These are phyloP conservation scores for Mionectes olivaceus DNA, from an alignment of 2,797 vertebrate species.

Conservation along the genomic window DNA sequence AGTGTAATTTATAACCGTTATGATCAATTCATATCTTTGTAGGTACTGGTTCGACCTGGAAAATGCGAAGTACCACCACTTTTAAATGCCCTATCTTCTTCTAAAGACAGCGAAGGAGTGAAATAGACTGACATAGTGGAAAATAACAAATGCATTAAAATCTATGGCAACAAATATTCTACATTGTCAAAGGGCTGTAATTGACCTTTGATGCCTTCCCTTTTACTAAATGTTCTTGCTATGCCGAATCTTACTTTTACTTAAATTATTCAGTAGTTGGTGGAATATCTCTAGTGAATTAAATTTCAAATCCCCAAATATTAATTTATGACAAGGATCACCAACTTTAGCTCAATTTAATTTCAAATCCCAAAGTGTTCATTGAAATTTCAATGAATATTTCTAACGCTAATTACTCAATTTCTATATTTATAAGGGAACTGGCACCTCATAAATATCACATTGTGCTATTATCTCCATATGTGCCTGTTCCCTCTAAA, in stretches of 20 bases:
- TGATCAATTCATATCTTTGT: not conserved
- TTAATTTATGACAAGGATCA: constrained; percentile 58
- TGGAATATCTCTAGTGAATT: not conserved
- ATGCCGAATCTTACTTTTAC: not conserved
- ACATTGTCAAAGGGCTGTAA: not conserved
- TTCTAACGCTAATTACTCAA: constrained; percentile 68
- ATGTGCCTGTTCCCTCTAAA: constrained; percentile 69
- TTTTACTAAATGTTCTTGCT: not conserved
- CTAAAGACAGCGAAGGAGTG: not conserved
- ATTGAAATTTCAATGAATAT: constrained; percentile 64
- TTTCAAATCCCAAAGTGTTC: constrained; percentile 59
- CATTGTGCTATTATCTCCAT: constrained; percentile 74
- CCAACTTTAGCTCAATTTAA: constrained; percentile 67
- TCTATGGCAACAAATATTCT: not conserved
- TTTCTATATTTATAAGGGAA: constrained; percentile 76
- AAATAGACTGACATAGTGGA: not conserved
- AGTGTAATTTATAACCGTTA: not conserved
- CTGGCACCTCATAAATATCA: constrained; percentile 69
- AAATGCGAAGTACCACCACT: not conserved
- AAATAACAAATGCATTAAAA: not conserved
- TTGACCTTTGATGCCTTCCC: not conserved
- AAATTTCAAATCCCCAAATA: constrained; percentile 49
- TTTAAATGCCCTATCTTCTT: not conserved
- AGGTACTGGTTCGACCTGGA: not conserved
- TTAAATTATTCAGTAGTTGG: not conserved